Conservation (phyloP, 2,797 vertebrate genomes). For the Tangara arthus region DNA sequence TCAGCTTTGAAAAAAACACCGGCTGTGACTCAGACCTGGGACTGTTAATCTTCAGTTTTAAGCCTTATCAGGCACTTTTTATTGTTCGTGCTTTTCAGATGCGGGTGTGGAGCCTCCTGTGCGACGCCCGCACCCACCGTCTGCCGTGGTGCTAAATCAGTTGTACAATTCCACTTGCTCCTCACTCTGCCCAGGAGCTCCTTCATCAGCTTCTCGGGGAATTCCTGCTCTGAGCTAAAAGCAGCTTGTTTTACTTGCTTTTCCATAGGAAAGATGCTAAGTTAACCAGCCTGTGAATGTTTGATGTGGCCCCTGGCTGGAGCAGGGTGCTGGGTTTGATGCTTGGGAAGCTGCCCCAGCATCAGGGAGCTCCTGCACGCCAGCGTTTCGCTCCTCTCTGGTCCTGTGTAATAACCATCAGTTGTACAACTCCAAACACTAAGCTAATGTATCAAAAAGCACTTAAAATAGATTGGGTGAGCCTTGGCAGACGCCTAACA, state of each 20-base stretch:
- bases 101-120: neutral
- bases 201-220: neutral
- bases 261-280: neutral
- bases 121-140: neutral
- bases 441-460: slow-evolving; percentile 62
- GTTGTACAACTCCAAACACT: slow-evolving; percentile 41
- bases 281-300: neutral
- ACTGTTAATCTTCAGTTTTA: neutral
- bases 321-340: neutral
- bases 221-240: neutral
- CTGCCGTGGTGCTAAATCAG: neutral
- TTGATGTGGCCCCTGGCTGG: neutral
- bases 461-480: slow-evolving; percentile 72
- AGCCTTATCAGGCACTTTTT: neutral
- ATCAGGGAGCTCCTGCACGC: neutral
- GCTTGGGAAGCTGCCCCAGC: neutral
- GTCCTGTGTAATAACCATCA: slow-evolving; percentile 65
- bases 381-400: slow-evolving; percentile 75
- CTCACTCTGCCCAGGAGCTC: neutral
- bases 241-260: neutral
- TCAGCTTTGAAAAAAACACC: neutral
- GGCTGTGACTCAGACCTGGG: slow-evolving; percentile 18
- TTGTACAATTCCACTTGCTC: neutral
- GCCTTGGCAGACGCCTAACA: slow-evolving; percentile 65
- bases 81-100: neutral